Conservation (phyloP, 2,113 vertebrate genomes). For the human (Homo sapiens) region GRCh38 chr13:107073501-107074000, state of each 20-base stretch:
- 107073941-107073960: neutral
- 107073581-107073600: neutral
- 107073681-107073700: neutral
- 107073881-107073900: neutral
- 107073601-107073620: neutral
- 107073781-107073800: constrained; percentile 3
- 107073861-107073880: neutral
- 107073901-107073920: neutral
- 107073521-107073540: neutral
- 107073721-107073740: neutral
- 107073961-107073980: neutral
- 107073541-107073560: neutral
- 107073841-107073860: constrained; percentile 3
- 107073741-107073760: constrained; percentile 6
- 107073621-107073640: neutral
- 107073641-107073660: neutral
- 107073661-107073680: neutral
- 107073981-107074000: neutral
- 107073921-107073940: neutral
- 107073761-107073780: neutral
- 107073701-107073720: neutral
- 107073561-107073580: neutral
- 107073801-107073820: neutral
- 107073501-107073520: neutral
- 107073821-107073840: constrained; percentile 58